phyloP scores from a whole-genome alignment of 2,797 vertebrate genomes.

The Avahi laniger region DNA sequence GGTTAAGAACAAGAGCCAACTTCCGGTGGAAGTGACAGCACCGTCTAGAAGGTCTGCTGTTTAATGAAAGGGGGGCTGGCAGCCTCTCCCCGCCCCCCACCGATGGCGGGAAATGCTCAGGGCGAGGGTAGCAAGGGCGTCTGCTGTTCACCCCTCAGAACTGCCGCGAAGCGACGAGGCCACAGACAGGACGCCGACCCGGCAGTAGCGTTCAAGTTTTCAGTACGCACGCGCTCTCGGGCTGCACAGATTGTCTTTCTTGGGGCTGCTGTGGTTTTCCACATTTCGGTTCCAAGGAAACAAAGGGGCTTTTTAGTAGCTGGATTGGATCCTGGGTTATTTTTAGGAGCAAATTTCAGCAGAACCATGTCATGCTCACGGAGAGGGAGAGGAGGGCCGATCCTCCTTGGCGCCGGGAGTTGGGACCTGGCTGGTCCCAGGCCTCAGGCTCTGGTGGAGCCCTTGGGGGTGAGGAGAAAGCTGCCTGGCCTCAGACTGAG shows the following conservation, averaged over 20 bases:
- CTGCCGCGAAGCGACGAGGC: neutral
- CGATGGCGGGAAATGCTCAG: neutral
- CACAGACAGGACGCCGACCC: neutral
- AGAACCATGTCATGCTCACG: slow-evolving; percentile 1
- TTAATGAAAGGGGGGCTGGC: neutral
- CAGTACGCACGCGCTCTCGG: neutral
- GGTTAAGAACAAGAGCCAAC: neutral
- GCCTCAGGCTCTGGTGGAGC: neutral
- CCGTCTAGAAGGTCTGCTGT: neutral
- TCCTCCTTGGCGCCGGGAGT: neutral
- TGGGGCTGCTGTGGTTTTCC: slow-evolving; percentile 43
- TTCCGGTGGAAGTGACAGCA: neutral
- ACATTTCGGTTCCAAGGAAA: slow-evolving; percentile 51
- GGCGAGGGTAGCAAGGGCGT: neutral
- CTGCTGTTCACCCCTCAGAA: neutral
- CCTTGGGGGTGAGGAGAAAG: neutral
- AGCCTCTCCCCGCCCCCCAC: neutral
- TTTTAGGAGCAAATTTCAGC: slow-evolving; percentile 64
- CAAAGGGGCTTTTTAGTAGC: slow-evolving; percentile 68
- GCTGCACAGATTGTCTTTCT: slow-evolving; percentile 31
- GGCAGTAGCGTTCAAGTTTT: neutral
- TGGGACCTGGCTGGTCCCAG: neutral
- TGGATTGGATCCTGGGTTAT: slow-evolving; percentile 61
- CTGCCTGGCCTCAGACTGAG: neutral
- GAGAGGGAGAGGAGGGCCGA: neutral